phyloP scores from a whole-genome alignment of 2,888 invertebrate species.

The Stenolophus ochropezus region DNA sequence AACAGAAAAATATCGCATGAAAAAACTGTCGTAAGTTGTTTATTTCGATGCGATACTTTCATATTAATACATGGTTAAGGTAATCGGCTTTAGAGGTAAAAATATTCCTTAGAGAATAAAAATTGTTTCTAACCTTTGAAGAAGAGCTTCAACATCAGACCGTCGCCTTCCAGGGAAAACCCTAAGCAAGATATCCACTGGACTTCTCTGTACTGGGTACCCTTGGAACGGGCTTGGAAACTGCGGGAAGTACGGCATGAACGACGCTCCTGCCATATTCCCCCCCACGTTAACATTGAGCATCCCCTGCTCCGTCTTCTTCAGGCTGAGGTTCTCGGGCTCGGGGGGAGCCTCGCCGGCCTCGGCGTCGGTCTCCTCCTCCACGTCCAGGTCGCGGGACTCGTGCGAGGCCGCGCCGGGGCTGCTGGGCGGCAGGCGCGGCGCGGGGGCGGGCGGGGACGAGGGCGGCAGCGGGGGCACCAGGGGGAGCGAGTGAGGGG shows the following conservation, averaged over 20 bases:
- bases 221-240: slow-evolving; percentile 67
- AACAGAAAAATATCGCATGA: no score
- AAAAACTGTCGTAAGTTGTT: no score
- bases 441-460: slow-evolving; percentile 64
- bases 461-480: slow-evolving; percentile 70
- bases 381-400: slow-evolving; percentile 76
- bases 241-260: slow-evolving; percentile 72
- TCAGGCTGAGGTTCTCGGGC: slow-evolving; percentile 85
- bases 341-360: slow-evolving; percentile 75
- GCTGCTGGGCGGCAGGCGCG: slow-evolving; percentile 68
- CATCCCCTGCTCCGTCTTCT: slow-evolving; percentile 74
- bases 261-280: slow-evolving; percentile 62
- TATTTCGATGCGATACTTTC: no score
- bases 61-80: no score
- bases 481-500: slow-evolving; percentile 71
- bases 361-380: slow-evolving; percentile 72
- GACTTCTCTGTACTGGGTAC: slow-evolving; percentile 78
- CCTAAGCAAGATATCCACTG: slow-evolving; percentile 90
- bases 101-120: neutral
- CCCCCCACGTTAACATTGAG: slow-evolving; percentile 63
- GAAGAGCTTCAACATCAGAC: slow-evolving; percentile 88
- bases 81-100: no score
- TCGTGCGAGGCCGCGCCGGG: slow-evolving; percentile 68
- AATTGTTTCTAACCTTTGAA: slow-evolving; percentile 77
- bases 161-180: slow-evolving; percentile 93